phyloP scores from a whole-genome alignment of 2,797 vertebrate species.

The Austrolebias charrua region DNA sequence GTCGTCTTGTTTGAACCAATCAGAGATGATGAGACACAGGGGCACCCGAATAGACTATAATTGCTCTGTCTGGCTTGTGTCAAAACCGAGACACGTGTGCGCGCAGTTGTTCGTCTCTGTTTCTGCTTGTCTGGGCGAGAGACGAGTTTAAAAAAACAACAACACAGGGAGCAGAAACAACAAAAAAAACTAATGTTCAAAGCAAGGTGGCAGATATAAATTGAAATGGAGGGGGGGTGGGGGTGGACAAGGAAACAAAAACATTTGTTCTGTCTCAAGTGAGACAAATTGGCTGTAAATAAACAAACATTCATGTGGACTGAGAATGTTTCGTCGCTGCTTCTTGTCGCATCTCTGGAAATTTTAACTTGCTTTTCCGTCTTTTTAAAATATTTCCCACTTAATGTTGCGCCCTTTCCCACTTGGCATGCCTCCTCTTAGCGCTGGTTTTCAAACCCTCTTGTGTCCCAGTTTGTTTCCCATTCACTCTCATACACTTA shows the following conservation, averaged over 20 bases:
- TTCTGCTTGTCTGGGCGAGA: slow-evolving; percentile 26
- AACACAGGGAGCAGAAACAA: neutral
- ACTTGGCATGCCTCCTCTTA: slow-evolving; percentile 31
- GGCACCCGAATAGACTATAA: slow-evolving; percentile 49
- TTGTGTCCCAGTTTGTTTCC: slow-evolving; percentile 32
- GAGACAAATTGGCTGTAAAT: slow-evolving; percentile 54
- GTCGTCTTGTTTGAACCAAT: slow-evolving; percentile 67
- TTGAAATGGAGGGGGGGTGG: neutral
- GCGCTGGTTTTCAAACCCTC: slow-evolving; percentile 20
- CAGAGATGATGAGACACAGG: slow-evolving; percentile 68
- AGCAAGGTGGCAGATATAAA: slow-evolving; percentile 14
- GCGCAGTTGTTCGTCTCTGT: slow-evolving; percentile 15
- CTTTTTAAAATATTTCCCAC: slow-evolving; percentile 66
- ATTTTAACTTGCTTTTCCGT: slow-evolving; percentile 64
- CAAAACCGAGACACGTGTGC: slow-evolving; percentile 37
- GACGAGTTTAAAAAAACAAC: slow-evolving; percentile 14
- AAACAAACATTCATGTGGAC: slow-evolving; percentile 55
- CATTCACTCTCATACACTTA: slow-evolving; percentile 4
- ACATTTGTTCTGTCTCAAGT: slow-evolving; percentile 36
- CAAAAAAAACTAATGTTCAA: slow-evolving; percentile 23
- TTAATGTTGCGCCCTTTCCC: slow-evolving; percentile 53
- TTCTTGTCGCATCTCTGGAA: slow-evolving; percentile 31
- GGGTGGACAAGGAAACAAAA: slow-evolving; percentile 9
- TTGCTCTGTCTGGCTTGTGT: slow-evolving; percentile 66
- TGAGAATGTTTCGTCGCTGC: slow-evolving; percentile 48